These are phyloP conservation scores for Hydrocynus forskahlii DNA, from an alignment of 2,797 vertebrate species.

Conservation along the genomic window DNA sequence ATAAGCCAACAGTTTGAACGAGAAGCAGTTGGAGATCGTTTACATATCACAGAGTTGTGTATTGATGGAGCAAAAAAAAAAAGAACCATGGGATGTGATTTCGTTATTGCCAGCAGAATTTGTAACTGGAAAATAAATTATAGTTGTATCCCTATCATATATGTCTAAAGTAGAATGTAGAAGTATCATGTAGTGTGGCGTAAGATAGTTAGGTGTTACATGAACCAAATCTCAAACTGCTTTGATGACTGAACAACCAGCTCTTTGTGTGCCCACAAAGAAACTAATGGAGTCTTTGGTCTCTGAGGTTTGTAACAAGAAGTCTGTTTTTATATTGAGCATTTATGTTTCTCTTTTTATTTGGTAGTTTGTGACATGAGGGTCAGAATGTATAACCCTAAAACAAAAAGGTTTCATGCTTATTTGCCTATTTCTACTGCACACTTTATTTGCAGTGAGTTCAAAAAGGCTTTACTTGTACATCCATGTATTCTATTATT, in stretches of 20 bases:
- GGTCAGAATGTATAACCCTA: neutral
- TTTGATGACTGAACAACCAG: neutral
- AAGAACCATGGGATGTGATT: neutral
- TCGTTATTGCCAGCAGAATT: neutral
- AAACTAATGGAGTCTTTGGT: neutral
- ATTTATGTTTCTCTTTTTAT: neutral
- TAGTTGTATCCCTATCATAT: no score
- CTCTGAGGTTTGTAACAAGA: neutral
- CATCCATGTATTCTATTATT: neutral
- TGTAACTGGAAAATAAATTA: neutral
- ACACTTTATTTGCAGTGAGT: neutral
- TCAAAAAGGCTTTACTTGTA: neutral
- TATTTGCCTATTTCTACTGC: neutral
- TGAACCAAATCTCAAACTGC: neutral
- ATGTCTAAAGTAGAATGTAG: no score
- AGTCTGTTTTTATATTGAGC: neutral
- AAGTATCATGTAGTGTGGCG: no score
- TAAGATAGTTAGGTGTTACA: no score
- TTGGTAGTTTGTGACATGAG: neutral
- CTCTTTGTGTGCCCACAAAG: neutral
- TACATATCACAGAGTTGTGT: constrained; percentile 42
- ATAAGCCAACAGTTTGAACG: constrained; percentile 26
- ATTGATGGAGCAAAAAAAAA: neutral
- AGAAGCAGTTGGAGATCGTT: constrained; percentile 37
- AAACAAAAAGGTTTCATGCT: neutral